Evolutionary conservation across 2,113 vertebrate species (phyloP).

Genomic region (Albula glossodonta): DNA sequence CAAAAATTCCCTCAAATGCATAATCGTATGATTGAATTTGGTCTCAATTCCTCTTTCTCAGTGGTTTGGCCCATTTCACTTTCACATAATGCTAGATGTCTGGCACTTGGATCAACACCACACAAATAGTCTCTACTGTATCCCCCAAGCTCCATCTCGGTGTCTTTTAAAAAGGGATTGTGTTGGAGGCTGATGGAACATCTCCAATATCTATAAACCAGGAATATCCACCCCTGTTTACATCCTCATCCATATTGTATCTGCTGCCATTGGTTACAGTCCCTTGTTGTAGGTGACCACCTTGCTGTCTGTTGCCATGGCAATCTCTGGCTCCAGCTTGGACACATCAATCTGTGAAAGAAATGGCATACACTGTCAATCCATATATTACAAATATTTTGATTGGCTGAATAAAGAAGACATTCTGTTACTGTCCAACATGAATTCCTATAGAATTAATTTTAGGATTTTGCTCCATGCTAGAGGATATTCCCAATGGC

Average conservation of each 20-base stretch:
- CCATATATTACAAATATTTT: neutral
- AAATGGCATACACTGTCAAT: neutral
- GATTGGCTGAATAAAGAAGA: too few species aligned
- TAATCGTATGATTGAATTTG: neutral
- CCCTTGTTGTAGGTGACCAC: slow-evolving; percentile 90
- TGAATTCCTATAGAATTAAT: too few species aligned
- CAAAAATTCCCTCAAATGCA: neutral
- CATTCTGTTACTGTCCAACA: too few species aligned
- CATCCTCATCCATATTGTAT: neutral
- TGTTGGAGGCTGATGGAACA: neutral
- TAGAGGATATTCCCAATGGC: too few species aligned
- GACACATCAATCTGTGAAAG: slow-evolving; percentile 78
- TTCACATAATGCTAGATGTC: neutral
- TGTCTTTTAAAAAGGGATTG: neutral
- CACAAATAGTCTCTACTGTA: neutral
- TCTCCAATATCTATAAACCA: neutral
- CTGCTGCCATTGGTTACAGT: slow-evolving; percentile 66
- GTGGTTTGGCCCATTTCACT: neutral
- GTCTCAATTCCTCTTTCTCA: neutral
- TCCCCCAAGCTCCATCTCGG: neutral
- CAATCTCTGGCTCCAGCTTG: slow-evolving; percentile 84
- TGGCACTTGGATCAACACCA: neutral
- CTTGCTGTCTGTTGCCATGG: slow-evolving; percentile 75
- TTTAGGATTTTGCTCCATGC: too few species aligned
- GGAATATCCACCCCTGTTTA: neutral